Percentiles rank a stretch among this genome's conserved stretches.
Evolutionary conservation across 2,888 invertebrate species (phyloP).

Genomic region (Stratiomys singularior): DNA sequence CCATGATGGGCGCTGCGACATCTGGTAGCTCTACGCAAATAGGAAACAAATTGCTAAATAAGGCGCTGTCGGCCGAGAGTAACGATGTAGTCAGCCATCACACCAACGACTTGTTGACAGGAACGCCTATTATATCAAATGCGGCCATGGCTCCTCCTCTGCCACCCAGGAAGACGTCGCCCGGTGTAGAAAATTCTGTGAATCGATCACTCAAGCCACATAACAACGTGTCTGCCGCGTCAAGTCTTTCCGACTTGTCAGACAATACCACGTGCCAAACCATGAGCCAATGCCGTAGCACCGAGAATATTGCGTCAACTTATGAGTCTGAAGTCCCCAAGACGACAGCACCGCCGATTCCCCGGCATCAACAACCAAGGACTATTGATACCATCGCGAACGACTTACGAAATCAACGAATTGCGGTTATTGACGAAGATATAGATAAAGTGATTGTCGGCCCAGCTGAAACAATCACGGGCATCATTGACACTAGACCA

Average conservation of each 20-base stretch:
- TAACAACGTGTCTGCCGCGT: conserved; percentile 46
- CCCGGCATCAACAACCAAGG: conserved; percentile 59
- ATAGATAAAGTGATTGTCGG: conserved; percentile 70
- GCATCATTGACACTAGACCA: conserved; percentile 73
- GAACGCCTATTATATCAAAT: not conserved
- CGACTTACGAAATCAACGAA: conserved; percentile 61
- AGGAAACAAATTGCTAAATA: conserved; percentile 52
- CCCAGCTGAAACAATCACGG: conserved; percentile 78
- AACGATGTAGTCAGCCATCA: conserved; percentile 53
- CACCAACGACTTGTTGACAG: not conserved
- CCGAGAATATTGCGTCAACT: conserved; percentile 59
- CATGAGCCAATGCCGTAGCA: conserved; percentile 56
- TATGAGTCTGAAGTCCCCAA: conserved; percentile 58
- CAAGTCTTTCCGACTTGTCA: conserved; percentile 63
- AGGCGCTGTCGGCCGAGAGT: conserved; percentile 56
- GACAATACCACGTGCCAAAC: conserved; percentile 48
- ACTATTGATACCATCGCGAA: conserved; percentile 61
- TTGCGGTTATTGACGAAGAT: conserved; percentile 54
- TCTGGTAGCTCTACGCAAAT: conserved; percentile 51
- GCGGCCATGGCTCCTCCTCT: conserved; percentile 67
- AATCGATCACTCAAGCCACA: conserved; percentile 54
- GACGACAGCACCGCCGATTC: conserved; percentile 64
- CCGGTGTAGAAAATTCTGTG: conserved; percentile 60
- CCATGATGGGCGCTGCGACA: conserved; percentile 60
- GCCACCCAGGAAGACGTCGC: conserved; percentile 70